phyloP scores from a whole-genome alignment of 2,797 vertebrate genomes.

The Spheniscus humboldti region DNA sequence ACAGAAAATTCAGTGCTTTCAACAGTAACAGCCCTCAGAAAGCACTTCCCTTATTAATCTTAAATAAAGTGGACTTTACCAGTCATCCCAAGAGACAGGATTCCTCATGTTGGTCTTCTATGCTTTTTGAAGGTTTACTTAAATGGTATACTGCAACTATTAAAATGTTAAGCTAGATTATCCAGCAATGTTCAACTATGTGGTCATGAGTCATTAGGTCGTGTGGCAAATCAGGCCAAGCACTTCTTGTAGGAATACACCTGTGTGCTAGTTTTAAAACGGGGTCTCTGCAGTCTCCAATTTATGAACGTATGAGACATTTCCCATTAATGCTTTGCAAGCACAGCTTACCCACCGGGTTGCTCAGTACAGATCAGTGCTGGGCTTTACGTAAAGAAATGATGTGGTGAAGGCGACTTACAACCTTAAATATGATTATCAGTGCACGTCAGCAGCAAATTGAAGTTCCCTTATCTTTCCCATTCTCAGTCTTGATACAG shows the following conservation, averaged over 20 bases:
- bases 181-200: background rate
- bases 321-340: background rate
- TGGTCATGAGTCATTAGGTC: background rate
- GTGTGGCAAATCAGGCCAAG: background rate
- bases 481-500: background rate
- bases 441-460: background rate
- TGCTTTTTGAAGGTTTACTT: background rate
- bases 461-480: background rate
- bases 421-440: background rate
- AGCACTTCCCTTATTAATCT: background rate
- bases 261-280: background rate
- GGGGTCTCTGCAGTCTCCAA: background rate
- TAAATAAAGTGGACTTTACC: background rate
- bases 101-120: background rate
- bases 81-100: background rate
- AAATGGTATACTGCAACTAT: background rate
- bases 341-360: background rate
- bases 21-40: background rate
- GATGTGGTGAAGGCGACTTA: background rate
- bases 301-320: background rate
- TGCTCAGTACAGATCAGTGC: background rate
- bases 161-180: conserved; percentile 26
- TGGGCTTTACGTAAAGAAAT: background rate
- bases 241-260: background rate
- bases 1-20: background rate